Conservation (phyloP, 2,797 vertebrate species). For the Syncerus caffer region DNA sequence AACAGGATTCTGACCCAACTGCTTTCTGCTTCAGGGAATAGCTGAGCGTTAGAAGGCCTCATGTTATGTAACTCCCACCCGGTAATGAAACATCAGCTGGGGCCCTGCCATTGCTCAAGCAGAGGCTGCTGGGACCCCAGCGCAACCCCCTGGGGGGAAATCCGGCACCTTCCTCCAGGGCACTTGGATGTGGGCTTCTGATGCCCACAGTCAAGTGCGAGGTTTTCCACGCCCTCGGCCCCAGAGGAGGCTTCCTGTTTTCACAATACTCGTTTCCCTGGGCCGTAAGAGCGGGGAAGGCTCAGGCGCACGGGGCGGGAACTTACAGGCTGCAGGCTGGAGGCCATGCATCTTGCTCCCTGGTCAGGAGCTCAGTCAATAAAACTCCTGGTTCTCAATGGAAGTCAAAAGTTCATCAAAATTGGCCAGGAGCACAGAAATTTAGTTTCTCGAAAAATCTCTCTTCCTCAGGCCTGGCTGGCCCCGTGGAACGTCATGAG, state of each 20-base stretch:
- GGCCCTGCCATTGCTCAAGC: background rate
- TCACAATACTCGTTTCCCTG: background rate
- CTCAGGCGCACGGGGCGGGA: fast-evolving
- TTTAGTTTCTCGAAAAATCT: background rate
- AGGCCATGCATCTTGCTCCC: background rate
- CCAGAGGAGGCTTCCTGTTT: background rate
- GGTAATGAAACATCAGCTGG: background rate
- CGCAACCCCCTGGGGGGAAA: fast-evolving
- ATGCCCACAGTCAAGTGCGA: background rate
- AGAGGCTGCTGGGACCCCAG: background rate
- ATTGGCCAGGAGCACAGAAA: background rate
- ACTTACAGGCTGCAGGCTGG: background rate
- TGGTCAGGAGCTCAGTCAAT: background rate
- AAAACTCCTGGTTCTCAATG: background rate
- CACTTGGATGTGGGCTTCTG: background rate
- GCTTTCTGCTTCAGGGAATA: background rate
- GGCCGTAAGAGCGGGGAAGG: background rate
- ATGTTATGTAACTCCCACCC: background rate
- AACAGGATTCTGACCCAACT: background rate
- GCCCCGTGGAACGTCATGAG: background rate
- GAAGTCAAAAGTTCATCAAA: background rate
- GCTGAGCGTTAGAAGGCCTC: background rate
- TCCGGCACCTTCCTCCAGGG: fast-evolving
- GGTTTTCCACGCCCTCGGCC: fast-evolving
- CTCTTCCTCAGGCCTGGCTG: background rate